Base-by-base conservation (phyloP, 2,797 vertebrate species). In the Coracias cyanogaster region DNA sequence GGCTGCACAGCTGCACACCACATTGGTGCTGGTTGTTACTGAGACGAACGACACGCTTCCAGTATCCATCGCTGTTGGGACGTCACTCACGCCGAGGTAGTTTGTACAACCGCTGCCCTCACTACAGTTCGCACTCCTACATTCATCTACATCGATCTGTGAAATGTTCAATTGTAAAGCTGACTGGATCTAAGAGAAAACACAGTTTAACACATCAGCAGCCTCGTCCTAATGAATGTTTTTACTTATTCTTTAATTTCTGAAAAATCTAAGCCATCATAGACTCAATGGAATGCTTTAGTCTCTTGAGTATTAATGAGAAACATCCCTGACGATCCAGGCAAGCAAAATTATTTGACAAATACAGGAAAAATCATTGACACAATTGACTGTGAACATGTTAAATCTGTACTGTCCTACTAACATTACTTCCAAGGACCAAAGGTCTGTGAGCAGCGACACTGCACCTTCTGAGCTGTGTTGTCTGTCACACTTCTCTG, bases 111-210 rank as follows among this genome's bases (percentile, higher is more conserved):
- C 98, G 0, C 93, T 97, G 10, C 98, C 94, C 8, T 97, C 97
- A 0, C 89, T 96, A 52, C 99, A 99, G 51, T 98, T 98, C 2
- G 98, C 96, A 1, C 79, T 87, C 12, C 98, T 96, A 89, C 99
- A 99, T 96, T 99, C 99, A 3, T 99, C 98, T 15, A 98, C 97
- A 2, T 98, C 98, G 3, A 99, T 96, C 83, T 99, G 98, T 62
- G 97, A 98, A 72, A 99, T 88, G 33, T 97, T 98, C 80, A 98
- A 74, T 72, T 98, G 98, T 82, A 99, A 98, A 96, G 98, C 98
- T 22, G 98, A 98, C 96, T 99, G 98, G 72, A 99, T 98, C 99
- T 99, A 93, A 45, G 55, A 79, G 86, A 71, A 92, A 94, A 92
- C 7, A 62, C 14, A 94, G 67, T 76, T 80, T 26, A 49, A 74